These are phyloP conservation scores for Ladona fulva DNA, from an alignment of 1,140 invertebrate species.

Conservation along the genomic window DNA sequence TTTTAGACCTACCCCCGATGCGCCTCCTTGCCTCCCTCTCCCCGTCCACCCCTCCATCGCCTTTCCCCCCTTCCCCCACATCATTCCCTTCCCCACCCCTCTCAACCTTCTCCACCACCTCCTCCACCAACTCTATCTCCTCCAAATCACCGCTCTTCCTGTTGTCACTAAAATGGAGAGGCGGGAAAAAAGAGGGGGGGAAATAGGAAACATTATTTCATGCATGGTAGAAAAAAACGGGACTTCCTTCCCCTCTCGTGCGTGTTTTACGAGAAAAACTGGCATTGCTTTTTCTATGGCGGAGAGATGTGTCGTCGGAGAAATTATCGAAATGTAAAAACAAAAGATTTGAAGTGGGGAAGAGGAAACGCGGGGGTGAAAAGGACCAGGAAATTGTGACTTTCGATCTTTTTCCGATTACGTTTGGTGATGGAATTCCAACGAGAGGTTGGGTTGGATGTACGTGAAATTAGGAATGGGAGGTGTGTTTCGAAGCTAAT, in stretches of 20 bases:
- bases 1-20: constrained; percentile 27
- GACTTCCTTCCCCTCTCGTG: not conserved
- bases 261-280: too few species aligned
- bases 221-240: not conserved
- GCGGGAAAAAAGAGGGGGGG: not conserved
- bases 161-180: not conserved
- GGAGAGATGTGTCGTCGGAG: too few species aligned
- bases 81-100: not conserved
- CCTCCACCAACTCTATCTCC: not conserved
- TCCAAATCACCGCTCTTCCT: not conserved
- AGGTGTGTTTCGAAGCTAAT: too few species aligned
- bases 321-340: too few species aligned
- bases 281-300: too few species aligned
- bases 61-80: not conserved
- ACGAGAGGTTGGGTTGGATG: too few species aligned
- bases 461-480: too few species aligned
- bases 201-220: not conserved
- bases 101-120: not conserved
- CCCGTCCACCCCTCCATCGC: not conserved
- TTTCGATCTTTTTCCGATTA: too few species aligned
- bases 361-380: too few species aligned
- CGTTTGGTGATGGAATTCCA: too few species aligned
- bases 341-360: too few species aligned
- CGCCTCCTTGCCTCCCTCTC: not conserved
- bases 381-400: too few species aligned